phyloP scores from a whole-genome alignment of 2,797 vertebrate genomes.

The Cephalopachus bancanus region DNA sequence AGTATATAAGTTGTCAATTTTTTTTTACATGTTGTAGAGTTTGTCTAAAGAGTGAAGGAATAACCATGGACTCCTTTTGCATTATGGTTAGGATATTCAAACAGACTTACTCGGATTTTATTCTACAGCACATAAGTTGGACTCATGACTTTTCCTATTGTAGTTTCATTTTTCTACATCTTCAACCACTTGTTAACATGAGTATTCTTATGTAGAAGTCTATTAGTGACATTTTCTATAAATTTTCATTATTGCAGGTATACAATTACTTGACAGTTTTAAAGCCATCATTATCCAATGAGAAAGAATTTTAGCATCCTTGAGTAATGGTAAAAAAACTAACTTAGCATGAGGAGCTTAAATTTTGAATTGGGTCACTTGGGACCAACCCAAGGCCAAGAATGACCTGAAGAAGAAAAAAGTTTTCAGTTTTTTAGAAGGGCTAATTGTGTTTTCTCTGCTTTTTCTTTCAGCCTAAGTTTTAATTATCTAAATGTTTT shows the following conservation, averaged over 20 bases:
- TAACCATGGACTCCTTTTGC: not conserved
- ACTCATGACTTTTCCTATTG: not conserved
- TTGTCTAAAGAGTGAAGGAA: slow-evolving; percentile 18
- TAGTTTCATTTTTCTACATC: not conserved
- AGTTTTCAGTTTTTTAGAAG: not conserved
- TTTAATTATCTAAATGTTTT: slow-evolving; percentile 68
- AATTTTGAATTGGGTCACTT: not conserved
- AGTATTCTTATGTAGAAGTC: not conserved
- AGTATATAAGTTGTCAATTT: not conserved
- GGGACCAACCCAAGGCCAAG: not conserved
- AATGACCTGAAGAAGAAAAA: not conserved
- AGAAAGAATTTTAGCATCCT: slow-evolving; percentile 2
- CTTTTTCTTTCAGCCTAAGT: slow-evolving; percentile 35
- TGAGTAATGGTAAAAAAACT: not conserved
- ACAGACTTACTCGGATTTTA: not conserved
- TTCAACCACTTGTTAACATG: not conserved
- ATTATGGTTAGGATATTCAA: not conserved
- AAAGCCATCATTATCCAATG: not conserved
- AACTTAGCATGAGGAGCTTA: not conserved
- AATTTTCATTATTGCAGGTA: not conserved
- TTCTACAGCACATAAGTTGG: not conserved
- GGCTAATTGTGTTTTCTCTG: not conserved
- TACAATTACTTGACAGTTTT: not conserved
- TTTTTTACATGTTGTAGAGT: not conserved
- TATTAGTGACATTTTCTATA: not conserved